phyloP scores from a whole-genome alignment of 2,888 invertebrate species.

The Eutolmus rufibarbis region DNA sequence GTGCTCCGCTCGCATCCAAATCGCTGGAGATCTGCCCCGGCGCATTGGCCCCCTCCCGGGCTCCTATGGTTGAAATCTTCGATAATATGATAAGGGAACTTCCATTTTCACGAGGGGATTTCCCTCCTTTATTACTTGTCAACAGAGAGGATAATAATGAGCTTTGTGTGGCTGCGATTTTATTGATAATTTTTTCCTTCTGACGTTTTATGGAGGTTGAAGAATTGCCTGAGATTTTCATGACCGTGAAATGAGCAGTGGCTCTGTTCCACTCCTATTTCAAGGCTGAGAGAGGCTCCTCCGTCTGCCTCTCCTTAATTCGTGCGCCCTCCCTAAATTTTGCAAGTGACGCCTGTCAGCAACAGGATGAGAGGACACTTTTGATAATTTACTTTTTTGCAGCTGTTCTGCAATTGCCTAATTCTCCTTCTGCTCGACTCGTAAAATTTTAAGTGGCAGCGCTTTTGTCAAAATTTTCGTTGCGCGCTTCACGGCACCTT shows the following conservation, averaged over 20 bases:
- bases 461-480: neutral
- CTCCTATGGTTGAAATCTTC: constrained; percentile 10
- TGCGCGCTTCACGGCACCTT: neutral
- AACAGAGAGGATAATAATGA: constrained; percentile 38
- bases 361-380: neutral
- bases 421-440: neutral
- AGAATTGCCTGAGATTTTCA: constrained; percentile 30
- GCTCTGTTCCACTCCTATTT: neutral
- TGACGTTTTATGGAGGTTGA: constrained; percentile 12
- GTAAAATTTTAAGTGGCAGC: neutral
- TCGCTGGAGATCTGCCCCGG: neutral
- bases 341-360: neutral
- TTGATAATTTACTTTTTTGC: constrained; percentile 14
- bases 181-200: constrained; percentile 35
- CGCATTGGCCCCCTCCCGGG: neutral
- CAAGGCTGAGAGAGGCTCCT: neutral
- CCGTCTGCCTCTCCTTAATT: neutral
- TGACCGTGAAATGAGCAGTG: constrained; percentile 26
- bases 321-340: neutral
- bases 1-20: neutral
- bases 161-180: constrained; percentile 39
- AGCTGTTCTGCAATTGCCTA: constrained; percentile 9
- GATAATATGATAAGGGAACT: constrained; percentile 38
- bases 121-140: constrained; percentile 38
- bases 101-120: constrained; percentile 38